phyloP scores from a whole-genome alignment of 2,888 invertebrate genomes.

The Chouioia cunea region DNA sequence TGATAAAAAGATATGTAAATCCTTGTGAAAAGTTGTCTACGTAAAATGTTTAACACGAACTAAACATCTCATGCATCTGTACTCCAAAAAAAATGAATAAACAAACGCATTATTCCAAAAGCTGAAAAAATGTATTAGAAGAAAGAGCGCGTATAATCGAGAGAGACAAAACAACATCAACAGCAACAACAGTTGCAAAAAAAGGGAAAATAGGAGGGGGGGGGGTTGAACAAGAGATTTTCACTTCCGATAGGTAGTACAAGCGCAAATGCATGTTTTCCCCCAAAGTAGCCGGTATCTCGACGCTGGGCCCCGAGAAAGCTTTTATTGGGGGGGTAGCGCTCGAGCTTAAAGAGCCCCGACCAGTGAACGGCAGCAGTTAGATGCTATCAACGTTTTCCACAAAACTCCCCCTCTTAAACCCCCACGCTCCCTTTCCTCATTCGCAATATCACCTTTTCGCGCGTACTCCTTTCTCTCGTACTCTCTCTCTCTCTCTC shows the following conservation, averaged over 20 bases:
- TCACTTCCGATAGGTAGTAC: slow-evolving; percentile 37
- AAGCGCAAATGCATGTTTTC: slow-evolving; percentile 41
- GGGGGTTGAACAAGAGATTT: slow-evolving; percentile 12
- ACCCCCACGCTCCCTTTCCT: not conserved
- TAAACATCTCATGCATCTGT: too few relatives aligned
- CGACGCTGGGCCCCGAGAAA: slow-evolving; percentile 18
- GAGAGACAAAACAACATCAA: too few relatives aligned
- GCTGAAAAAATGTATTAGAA: too few relatives aligned
- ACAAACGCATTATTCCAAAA: too few relatives aligned
- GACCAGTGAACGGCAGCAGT: slow-evolving; percentile 39
- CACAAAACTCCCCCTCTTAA: slow-evolving; percentile 26
- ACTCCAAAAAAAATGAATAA: too few relatives aligned
- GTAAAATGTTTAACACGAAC: too few relatives aligned
- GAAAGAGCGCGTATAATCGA: too few relatives aligned
- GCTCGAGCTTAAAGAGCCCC: slow-evolving; percentile 36
- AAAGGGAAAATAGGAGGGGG: not conserved
- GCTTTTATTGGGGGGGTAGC: slow-evolving; percentile 37
- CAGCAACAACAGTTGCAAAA: slow-evolving; percentile 7
- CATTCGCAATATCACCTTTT: slow-evolving; percentile 26
- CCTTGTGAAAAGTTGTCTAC: too few relatives aligned
- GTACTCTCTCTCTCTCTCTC: not conserved
- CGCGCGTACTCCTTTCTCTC: not conserved
- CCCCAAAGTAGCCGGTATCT: slow-evolving; percentile 30
- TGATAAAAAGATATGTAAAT: too few relatives aligned
- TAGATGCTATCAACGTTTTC: slow-evolving; percentile 42